Base-by-base conservation (phyloP, 1,140 invertebrate genomes). In the Diorhabda sublineata region DNA sequence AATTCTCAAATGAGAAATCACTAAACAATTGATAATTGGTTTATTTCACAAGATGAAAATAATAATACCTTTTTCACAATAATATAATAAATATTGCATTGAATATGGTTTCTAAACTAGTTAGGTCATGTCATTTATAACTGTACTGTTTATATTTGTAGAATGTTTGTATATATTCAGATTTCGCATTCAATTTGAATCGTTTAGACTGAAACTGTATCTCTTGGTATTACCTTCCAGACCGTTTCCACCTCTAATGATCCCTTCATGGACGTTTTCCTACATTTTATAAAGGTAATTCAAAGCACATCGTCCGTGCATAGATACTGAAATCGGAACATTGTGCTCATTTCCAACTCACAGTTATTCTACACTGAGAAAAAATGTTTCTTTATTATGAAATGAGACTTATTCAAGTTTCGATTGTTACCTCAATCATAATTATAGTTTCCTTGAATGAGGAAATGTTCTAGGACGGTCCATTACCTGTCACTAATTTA, bases 201-300 rank as follows among this genome's bases (percentile, higher is more conserved):
- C 58, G 57, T 60, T 74, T 74, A 70, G 67, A 71, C 68, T 69
- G 66, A 70, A 63, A 61, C 77, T 72, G 74, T 78, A 79, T 76
- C 74, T 79, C 74, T 71, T 71, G 73, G 76, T 75, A 78, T 80
- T 80, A 80, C 79, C 78, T 80, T 79, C 77, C 78, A 74, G 74
- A 67, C 77, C 76, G 75, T 80, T 80, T 79, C 77, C 78, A 80
- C 78, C 78, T 80, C 77, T 73, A 77, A 80, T 75, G 77, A 74
- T 73, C 71, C 76, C 72, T 66, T 77, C 77, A 78, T 74, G 75
- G 74, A 74, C 75, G 71, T 77, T 74, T 77, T 75, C 69, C 73
- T 72, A 77, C 77, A 76, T 80, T 80, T 80, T 80, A 80, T 80
- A 77, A 71, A 67, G 72, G 74, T 76, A 72, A 77, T 80, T 80